Base-by-base conservation (phyloP, 2,797 vertebrate species). In the Centroberyx gerrardi region DNA sequence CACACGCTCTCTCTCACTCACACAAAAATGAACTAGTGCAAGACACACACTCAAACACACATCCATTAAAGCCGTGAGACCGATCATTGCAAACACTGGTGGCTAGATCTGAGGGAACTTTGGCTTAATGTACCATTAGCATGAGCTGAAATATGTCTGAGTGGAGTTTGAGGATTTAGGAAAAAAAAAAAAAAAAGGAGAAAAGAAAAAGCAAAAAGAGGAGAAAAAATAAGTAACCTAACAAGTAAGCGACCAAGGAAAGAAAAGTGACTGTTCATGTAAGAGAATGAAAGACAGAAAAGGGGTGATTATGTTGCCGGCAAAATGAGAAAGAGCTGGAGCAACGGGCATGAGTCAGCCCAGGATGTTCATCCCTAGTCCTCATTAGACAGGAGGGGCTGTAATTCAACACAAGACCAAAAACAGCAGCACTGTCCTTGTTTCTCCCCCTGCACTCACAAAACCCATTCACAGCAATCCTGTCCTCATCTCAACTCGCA, bases 101-200 rank as follows among this genome's bases (percentile, higher is more conserved):
- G 36, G 33, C 18, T 85, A 63, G 40, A 81, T 68, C 78, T 42
- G 74, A 69, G 54, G 83, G 87, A 91, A 78, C 90, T 89, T 58
- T 90, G 87, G 67, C 80, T 82, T 78, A 51, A 59, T 91, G 83
- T 90, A 89, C 90, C 91, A 92, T 93, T 92, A 89, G 85, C 78
- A 74, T 36, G 10, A 48, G 58, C 38, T 85, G 58, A 80, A 87
- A 84, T 76, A 78, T 63, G 64, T 74, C 73, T 68, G 68, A 84
- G 80, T 84, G 81, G 53, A 80, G 66, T 0, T 14, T 28, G 80
- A 83, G 62, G 76, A 75, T 68, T 80, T 68, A 53, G 38, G n/a
- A 13, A 7, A 13, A 80, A 84, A 61, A 74, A 17, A 65, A 76
- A 62, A 2, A 3, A 17, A 27, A 8, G 1, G 22, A 27, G 14